phyloP scores from a whole-genome alignment of 2,888 invertebrate species.

The Allolobophora icterica region DNA sequence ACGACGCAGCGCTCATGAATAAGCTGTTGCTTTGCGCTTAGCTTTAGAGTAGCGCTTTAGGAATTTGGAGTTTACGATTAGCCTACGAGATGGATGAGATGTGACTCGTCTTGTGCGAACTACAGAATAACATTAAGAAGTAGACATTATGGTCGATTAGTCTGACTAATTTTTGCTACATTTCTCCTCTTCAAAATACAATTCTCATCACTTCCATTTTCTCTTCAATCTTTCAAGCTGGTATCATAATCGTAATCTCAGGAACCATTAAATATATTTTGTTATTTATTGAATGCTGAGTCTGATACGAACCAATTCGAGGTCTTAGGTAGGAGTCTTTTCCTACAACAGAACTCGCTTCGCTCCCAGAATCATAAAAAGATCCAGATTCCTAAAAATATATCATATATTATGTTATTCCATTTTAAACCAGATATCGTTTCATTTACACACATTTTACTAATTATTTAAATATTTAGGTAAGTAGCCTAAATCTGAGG shows the following conservation, averaged over 20 bases:
- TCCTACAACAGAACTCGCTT: constrained; percentile 37
- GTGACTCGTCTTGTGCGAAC: too few species aligned
- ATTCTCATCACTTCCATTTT: background rate
- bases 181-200: background rate
- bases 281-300: background rate
- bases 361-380: constrained; percentile 38
- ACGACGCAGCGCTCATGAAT: too few species aligned
- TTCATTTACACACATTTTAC: too few species aligned
- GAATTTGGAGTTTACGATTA: too few species aligned
- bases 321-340: constrained; percentile 35
- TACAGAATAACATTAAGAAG: too few species aligned
- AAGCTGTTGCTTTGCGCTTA: too few species aligned
- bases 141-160: too few species aligned
- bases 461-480: too few species aligned
- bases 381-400: constrained; percentile 31
- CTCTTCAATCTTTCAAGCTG: background rate
- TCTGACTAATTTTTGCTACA: too few species aligned
- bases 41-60: too few species aligned
- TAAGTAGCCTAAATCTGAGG: too few species aligned
- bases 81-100: too few species aligned
- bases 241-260: background rate
- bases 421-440: background rate
- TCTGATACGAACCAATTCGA: constrained; percentile 26
- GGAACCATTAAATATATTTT: background rate
- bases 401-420: background rate